A percentile compares a stretch with the other conserved stretches of the same genome.
phyloP scores from a whole-genome alignment of 2,797 vertebrate species.

The Euphonia xanthogaster region DNA sequence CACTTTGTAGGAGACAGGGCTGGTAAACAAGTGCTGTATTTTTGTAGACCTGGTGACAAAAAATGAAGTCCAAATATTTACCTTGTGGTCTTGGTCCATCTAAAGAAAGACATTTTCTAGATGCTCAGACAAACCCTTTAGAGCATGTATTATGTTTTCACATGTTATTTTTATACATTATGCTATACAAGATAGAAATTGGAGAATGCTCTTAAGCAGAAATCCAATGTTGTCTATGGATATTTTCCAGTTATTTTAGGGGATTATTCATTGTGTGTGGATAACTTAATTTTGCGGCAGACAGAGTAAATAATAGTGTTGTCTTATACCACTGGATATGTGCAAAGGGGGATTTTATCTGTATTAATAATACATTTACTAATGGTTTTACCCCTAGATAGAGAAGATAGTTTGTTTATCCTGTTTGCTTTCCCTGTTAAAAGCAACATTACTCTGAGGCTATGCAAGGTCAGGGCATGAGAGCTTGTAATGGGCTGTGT shows the following conservation, averaged over 20 bases:
- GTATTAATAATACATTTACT: slow-evolving; percentile 47
- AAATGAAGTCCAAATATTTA: not conserved
- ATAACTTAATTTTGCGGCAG: not conserved
- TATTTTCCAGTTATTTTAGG: not conserved
- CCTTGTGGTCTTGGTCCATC: not conserved
- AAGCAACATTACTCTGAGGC: slow-evolving; percentile 23
- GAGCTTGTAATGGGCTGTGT: slow-evolving; percentile 34
- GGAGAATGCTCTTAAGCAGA: not conserved
- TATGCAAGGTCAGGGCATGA: slow-evolving; percentile 10
- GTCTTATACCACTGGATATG: slow-evolving; percentile 17
- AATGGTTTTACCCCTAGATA: slow-evolving; percentile 10
- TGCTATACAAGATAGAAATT: not conserved
- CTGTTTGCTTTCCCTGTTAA: slow-evolving; percentile 52
- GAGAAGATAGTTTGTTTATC: slow-evolving; percentile 37
- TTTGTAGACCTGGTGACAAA: not conserved
- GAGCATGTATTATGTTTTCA: not conserved
- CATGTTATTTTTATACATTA: not conserved
- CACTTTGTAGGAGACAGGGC: not conserved
- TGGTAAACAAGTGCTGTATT: not conserved
- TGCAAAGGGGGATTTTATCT: not conserved
- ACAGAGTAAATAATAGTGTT: not conserved
- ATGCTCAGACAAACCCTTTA: not conserved
- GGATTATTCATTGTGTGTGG: not conserved
- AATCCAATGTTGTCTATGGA: not conserved
- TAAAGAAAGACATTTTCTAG: not conserved